Evolutionary conservation across 2,888 invertebrate species (phyloP).

Genomic region (Timandra comae): DNA sequence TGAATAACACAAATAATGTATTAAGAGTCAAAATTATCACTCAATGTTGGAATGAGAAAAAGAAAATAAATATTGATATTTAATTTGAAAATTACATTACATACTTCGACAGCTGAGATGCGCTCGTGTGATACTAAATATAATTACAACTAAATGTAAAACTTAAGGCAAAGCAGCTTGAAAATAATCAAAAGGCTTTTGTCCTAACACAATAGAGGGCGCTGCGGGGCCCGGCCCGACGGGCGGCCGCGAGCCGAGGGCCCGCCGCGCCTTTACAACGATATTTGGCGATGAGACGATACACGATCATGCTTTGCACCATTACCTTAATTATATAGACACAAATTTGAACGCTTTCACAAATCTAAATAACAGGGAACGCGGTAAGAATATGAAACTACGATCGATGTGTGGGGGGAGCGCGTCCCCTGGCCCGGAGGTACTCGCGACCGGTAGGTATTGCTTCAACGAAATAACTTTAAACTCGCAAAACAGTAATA

Average conservation of each 20-base stretch:
- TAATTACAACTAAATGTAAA: constrained; percentile 14
- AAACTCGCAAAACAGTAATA: constrained; percentile 51
- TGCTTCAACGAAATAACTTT: constrained; percentile 6
- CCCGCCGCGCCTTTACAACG: too few species aligned
- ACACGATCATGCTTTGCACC: constrained; percentile 53
- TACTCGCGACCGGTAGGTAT: constrained; percentile 34
- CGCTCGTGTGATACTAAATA: constrained; percentile 14
- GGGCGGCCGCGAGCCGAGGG: too few species aligned
- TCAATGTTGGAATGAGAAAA: constrained; percentile 65
- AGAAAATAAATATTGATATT: constrained; percentile 46
- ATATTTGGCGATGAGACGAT: constrained; percentile 32
- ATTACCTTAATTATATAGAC: constrained; percentile 49
- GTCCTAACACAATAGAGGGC: constrained; percentile 19
- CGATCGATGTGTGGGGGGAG: constrained; percentile 35
- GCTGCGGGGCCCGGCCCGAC: too few species aligned
- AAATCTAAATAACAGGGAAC: constrained; percentile 38
- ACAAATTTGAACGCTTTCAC: constrained; percentile 41
- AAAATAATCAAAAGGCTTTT: constrained; percentile 22
- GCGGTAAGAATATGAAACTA: constrained; percentile 29
- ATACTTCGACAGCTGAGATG: constrained; percentile 22
- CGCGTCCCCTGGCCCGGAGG: constrained; percentile 40
- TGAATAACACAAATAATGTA: constrained; percentile 58
- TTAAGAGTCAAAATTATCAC: constrained; percentile 50
- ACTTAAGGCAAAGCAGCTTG: constrained; percentile 24
- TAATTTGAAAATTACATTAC: constrained; percentile 27